A percentile compares a stretch with the other conserved stretches of the same genome.
These are phyloP conservation scores for Streblospio benedicti DNA, from an alignment of 1,140 invertebrate genomes.

Conservation along the genomic window DNA sequence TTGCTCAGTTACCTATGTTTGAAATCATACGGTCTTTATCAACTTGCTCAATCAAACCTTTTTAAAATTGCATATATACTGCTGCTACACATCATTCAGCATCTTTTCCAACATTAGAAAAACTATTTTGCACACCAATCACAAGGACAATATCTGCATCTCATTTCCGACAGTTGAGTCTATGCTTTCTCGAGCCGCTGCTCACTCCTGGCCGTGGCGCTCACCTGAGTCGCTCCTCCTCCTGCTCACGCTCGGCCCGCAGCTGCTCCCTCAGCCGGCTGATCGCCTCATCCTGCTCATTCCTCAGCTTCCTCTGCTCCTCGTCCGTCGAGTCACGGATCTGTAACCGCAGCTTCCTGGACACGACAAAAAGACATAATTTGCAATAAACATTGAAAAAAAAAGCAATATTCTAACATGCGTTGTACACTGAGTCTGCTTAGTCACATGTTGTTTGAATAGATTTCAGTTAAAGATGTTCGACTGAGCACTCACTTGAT, in stretches of 20 bases:
- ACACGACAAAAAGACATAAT: not conserved
- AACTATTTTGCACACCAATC: too few species aligned
- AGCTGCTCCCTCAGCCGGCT: not conserved
- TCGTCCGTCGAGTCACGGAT: not conserved
- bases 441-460: too few species aligned
- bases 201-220: too few species aligned
- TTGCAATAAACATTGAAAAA: not conserved
- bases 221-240: conserved; percentile 7
- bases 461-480: too few species aligned
- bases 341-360: conserved; percentile 6
- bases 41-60: not conserved
- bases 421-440: too few species aligned
- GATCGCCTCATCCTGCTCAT: not conserved
- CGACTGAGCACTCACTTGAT: too few species aligned
- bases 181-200: too few species aligned
- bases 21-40: not conserved
- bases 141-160: too few species aligned
- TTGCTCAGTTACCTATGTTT: not conserved
- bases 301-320: not conserved
- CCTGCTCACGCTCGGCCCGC: not conserved
- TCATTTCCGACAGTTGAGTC: too few species aligned
- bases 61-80: not conserved
- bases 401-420: too few species aligned
- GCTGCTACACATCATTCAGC: not conserved
- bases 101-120: not conserved